Evolutionary conservation across 2,888 invertebrate species (phyloP), one percentile per base, ranked within the genome.

Genomic region (Dysmachus trigonus): DNA sequence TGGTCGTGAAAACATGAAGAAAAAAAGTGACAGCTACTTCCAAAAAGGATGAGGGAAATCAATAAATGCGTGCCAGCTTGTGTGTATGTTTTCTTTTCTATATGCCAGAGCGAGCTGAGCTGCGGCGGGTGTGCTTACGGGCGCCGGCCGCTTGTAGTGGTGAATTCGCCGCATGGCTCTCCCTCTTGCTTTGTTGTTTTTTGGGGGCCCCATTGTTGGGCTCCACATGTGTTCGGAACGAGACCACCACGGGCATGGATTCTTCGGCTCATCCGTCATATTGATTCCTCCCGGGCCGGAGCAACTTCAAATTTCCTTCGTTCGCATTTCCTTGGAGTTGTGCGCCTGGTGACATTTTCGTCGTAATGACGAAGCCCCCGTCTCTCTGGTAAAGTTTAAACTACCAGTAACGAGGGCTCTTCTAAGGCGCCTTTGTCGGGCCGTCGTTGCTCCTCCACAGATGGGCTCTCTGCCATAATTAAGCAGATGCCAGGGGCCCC

Each of bases 21-120:
- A 77, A 84, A 87, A 87, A 77, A 84, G 47, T 87, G 87, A 87
- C 87, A 87, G 86, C 87, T 86, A 81, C 76, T 22, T 74, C 73
- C 62, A 62, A 81, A n/a, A 81, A 81, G 62, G 62, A 81, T 86
- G 83, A 77, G 87, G 86, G 86, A 87, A 87, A 87, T 87, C 87
- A 86, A 87, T 87, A 87, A 86, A 86, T 82, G 85, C 74, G 79
- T 74, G 79, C 83, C 27, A 76, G 31, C n/a, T 13, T 79, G 86
- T 81, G 86, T 76, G 81, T 51, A 35, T 74, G 5, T 73, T 41
- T 71, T 83, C n/a, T n/a, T n/a, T n/a, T n/a, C n/a, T n/a, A n/a
- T 84, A 22, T 83, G 41, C 83, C 83, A 38, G 15, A 33, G 33
- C 31, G 22, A 22, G 38, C 38, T 15, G 10, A 3, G 38, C 38